Base-by-base conservation (phyloP, 2,797 vertebrate species). In the Eospalax fontanierii region DNA sequence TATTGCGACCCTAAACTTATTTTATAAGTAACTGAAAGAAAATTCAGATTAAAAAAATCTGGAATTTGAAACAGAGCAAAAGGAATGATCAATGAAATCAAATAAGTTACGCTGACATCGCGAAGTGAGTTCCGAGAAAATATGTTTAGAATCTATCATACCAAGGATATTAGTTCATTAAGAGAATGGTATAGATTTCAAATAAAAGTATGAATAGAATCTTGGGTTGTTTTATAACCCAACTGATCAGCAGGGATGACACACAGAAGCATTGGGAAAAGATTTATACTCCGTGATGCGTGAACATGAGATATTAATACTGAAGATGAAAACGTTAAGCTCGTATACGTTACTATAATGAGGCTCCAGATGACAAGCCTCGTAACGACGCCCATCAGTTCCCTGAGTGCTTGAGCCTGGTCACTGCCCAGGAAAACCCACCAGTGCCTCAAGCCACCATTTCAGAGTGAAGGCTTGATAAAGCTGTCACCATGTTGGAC, bases 1-100 rank as follows among this genome's bases (percentile, higher is more conserved):
- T 59, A 93, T 91, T 95, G 22, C 70, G 54, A 63, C 76, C 50
- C 89, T 92, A 26, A 96, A 90, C 43, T 86, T 88, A 86, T 88
- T 91, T 95, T 81, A 61, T 92, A 75, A 93, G 70, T 14, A 90
- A 83, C 35, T 71, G 22, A 82, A 40, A 89, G 28, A 87, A 46
- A 83, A 87, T 83, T 93, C 33, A 91, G 40, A 81, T 91, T 54
- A 28, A 85, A 79, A n/a, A 89, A 87, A 40, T 6, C 11, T 76
- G 63, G 46, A 82, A 86, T 86, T 93, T 88, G 59, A 90, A 91
- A 66, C 28, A 83, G 90, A 81, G 28, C 46, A 71, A 54, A 86
- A 86, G 93, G 61, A 57, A 73, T 74, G 57, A 68, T 71, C 4
- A 68, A 68, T 84, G 46, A 85, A 92, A 83, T 81, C 65, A 76